phyloP scores from a whole-genome alignment of 2,113 vertebrate species.

The Mus musculus region DNA sequence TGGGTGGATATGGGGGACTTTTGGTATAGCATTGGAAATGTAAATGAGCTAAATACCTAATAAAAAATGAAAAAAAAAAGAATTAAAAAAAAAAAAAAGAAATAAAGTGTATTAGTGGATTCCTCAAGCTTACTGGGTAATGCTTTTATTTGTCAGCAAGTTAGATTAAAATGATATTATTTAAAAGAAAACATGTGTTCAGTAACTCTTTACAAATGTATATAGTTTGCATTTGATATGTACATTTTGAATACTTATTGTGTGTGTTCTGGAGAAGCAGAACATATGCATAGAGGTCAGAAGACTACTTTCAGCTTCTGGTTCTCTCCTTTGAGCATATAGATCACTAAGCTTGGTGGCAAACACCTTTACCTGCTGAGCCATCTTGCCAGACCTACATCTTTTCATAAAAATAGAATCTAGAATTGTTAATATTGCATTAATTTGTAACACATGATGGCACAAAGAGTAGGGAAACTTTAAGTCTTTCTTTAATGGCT shows the following conservation, averaged over 20 bases:
- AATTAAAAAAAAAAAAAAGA: too few species aligned
- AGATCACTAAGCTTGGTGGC: background rate
- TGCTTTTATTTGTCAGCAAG: background rate
- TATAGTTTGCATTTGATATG: conserved; percentile 59
- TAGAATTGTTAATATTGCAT: conserved; percentile 52
- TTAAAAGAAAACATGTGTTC: conserved; percentile 33
- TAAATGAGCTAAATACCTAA: too few species aligned
- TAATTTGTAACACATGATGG: conserved; percentile 68
- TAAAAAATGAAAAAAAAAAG: too few species aligned
- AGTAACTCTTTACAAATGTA: conserved; percentile 13
- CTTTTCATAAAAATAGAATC: conserved; percentile 58
- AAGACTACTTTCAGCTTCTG: background rate
- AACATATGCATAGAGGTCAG: background rate
- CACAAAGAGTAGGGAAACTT: conserved; percentile 66
- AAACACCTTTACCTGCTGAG: background rate
- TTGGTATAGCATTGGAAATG: too few species aligned
- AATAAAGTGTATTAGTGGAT: conserved; percentile 6
- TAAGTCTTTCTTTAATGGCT: conserved; percentile 81
- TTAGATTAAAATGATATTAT: background rate
- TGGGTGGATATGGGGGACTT: too few species aligned
- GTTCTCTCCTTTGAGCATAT: background rate
- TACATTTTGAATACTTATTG: background rate
- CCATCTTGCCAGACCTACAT: background rate
- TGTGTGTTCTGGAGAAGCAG: background rate
- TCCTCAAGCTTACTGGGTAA: background rate